Base-by-base conservation (phyloP, 2,888 invertebrate genomes). In the Coenonympha glycerion region DNA sequence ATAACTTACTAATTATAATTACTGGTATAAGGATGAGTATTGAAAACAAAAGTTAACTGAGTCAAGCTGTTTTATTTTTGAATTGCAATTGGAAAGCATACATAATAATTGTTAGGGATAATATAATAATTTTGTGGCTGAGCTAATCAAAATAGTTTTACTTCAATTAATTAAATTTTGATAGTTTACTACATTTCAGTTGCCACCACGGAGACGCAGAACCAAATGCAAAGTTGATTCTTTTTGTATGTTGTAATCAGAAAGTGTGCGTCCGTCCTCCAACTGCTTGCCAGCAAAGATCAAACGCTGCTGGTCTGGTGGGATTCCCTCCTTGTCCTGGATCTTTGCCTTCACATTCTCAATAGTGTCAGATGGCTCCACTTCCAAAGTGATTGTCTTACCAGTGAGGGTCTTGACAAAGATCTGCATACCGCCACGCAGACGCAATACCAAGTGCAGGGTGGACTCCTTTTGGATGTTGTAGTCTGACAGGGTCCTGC, bases 31-130 rank as follows among this genome's bases (percentile, higher is more conserved):
- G 6, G 3, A 31, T 2, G 6, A 6, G 8, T 31, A 8, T 31
- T 3, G 6, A 19, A 18, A 41, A 26, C 11, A 19, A 41, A 41
- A 41, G 2, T 28, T 3, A 9, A 3, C 11, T 9, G 13, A 9
- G n/a, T 28, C n/a, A 5, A 16, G n/a, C 3, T 26, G 13, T 1
- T 36, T 34, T 28, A 41, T 42, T n/a, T n/a, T n/a, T 44, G 30
- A 31, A 44, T 18, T 41, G 9, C 16, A 6, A 44, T 57, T 72
- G 76, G 76, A 77, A 77, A 76, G 71, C 60, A 67, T 64, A 66
- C 61, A 66, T 15, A 21, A 30, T 21, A 21, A 30, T 44, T 41
- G 6, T 41, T 41, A 28, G n/a, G 9, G 41, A 41, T 18, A 11
- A 22, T 22, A 22, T 1, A 6, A 13, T 22, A 30, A 18, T 16